phyloP scores from a whole-genome alignment of 1,140 invertebrate species.

The Atta colombica region DNA sequence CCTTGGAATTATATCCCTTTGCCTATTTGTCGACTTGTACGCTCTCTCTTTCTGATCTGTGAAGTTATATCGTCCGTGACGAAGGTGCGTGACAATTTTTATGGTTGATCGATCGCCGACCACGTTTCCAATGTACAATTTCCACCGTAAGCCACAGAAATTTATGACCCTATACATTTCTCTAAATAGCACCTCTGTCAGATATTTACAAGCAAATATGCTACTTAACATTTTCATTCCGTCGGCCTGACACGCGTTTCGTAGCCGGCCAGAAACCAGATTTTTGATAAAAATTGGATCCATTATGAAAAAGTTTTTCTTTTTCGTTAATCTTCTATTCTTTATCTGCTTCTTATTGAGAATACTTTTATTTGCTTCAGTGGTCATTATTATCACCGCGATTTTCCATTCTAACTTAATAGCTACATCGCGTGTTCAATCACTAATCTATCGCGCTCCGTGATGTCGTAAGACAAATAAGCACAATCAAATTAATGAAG shows the following conservation, averaged over 20 bases:
- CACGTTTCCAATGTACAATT: conserved; percentile 45
- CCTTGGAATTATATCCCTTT: conserved; percentile 31
- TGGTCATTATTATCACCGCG: background rate
- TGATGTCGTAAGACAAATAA: conserved; percentile 6
- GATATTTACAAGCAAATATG: conserved; percentile 13
- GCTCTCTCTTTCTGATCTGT: conserved; percentile 10
- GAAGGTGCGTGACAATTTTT: conserved; percentile 62
- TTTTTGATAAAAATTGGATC: background rate
- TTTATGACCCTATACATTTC: conserved; percentile 51
- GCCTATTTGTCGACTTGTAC: background rate
- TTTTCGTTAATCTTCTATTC: background rate
- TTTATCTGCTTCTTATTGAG: background rate
- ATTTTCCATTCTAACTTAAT: conserved; percentile 19
- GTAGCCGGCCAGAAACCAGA: background rate
- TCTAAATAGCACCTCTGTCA: background rate
- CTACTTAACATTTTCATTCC: conserved; percentile 21
- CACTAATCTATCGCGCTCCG: background rate
- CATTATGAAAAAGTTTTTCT: background rate
- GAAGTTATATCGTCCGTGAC: conserved; percentile 38
- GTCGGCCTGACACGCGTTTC: background rate
- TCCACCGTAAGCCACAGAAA: conserved; percentile 25
- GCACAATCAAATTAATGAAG: conserved; percentile 11
- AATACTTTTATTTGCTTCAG: background rate
- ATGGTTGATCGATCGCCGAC: conserved; percentile 38
- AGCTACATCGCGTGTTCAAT: background rate